Evolutionary conservation across 2,113 vertebrate genomes (phyloP).

Genomic region (Acrocephalus arundinaceus): DNA sequence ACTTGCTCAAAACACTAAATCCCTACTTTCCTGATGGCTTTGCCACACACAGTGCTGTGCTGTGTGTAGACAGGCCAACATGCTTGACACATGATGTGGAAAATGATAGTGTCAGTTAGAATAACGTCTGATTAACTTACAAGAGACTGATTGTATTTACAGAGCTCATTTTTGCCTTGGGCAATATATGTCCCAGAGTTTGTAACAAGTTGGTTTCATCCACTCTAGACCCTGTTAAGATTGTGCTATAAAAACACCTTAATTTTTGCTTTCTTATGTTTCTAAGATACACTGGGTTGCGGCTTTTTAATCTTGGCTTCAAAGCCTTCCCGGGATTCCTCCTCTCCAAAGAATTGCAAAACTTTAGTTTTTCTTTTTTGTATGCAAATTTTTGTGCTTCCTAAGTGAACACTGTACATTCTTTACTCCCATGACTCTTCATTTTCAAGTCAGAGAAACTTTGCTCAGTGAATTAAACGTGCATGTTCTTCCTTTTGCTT

Average conservation of each 20-base stretch:
- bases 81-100: background rate
- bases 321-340: conserved; percentile 1
- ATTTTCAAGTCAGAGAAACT: background rate
- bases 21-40: background rate
- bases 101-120: background rate
- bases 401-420: background rate
- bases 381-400: background rate
- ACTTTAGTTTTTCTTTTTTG: background rate
- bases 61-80: background rate
- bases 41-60: background rate
- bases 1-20: background rate
- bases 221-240: background rate
- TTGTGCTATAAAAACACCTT: background rate
- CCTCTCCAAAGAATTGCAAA: background rate
- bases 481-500: background rate
- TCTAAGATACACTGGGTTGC: background rate
- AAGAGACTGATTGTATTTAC: background rate
- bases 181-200: background rate
- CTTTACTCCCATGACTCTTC: background rate
- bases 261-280: background rate
- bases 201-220: background rate
- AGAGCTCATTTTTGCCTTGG: background rate
- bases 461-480: background rate
- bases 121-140: background rate
- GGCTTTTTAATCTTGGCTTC: background rate